These are phyloP conservation scores for Himalopsyche japonica DNA, from an alignment of 2,888 invertebrate genomes.

Conservation along the genomic window DNA sequence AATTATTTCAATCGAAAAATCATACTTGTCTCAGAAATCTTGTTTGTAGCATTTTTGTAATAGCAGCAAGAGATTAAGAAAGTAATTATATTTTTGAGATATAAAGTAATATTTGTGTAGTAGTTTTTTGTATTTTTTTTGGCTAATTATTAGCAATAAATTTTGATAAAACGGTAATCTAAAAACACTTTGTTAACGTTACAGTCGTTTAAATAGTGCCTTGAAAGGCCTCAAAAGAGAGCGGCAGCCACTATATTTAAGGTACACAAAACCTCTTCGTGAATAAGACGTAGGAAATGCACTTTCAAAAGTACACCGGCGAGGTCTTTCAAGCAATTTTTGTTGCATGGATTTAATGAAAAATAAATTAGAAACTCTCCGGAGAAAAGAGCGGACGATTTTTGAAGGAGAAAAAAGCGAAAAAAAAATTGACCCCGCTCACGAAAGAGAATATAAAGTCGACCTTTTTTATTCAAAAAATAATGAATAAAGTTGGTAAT, in stretches of 20 bases:
- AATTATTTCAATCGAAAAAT: too few relatives aligned
- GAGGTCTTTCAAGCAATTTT: constrained; percentile 15
- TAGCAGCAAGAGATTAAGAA: too few relatives aligned
- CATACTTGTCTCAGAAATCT: too few relatives aligned
- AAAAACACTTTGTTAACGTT: background rate
- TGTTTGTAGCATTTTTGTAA: too few relatives aligned
- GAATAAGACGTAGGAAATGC: constrained; percentile 15
- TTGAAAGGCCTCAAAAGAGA: background rate
- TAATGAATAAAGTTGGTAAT: background rate
- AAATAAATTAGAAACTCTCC: constrained; percentile 24
- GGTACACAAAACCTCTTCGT: background rate
- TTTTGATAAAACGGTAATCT: too few relatives aligned
- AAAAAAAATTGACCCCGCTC: background rate
- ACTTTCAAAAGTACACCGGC: background rate
- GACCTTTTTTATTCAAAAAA: background rate
- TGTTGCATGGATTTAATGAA: constrained; percentile 13
- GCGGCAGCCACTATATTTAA: background rate
- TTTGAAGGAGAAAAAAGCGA: background rate
- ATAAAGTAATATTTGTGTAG: too few relatives aligned
- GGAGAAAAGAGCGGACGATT: background rate
- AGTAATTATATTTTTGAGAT: too few relatives aligned
- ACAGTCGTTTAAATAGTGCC: background rate
- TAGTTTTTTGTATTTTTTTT: too few relatives aligned
- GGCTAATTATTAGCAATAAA: too few relatives aligned
- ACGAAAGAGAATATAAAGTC: background rate